Evolutionary conservation across 2,888 invertebrate genomes (phyloP), one percentile per base, ranked within the genome.

Genomic region (Tenthredo notha): DNA sequence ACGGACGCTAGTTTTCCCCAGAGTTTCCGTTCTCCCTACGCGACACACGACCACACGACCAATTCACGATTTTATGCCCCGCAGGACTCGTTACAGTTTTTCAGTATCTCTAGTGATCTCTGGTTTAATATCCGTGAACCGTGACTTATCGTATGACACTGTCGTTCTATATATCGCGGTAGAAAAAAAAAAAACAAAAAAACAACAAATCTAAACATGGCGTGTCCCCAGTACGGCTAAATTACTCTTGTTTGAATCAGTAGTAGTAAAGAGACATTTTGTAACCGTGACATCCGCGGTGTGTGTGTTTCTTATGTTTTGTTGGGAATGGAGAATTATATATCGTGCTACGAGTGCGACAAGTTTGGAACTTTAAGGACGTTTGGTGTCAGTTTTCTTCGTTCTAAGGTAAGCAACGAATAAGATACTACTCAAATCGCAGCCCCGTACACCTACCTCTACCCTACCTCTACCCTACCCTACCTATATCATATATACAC

Each of bases 11-110:
- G 67, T 80, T 80, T 61, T 47, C 61, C 50, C 50, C 54, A 50
- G 61, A 80, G 80, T 83, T 83, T 83, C 83, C 83, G 83, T 83
- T 83, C 70, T 67, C 83, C 40, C 67, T 61, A 33, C 67, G 83
- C 65, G 67, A 40, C 83, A 67, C 40, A 83, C 67, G 65, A 61
- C 21, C 80, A 25, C 33, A 80, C 80, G 40, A 61, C 37, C 47
- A 47, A 67, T 83, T 83, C 67, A 67, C 65, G 83, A 83, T 43
- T 61, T 83, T 67, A 83, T 77, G 77, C 77, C 77, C 77, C 83
- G 47, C 83, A 67, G 47, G 83, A 83, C 47, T 67, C 67, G 67
- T 70, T 40, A 67, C 47, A 70, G 83, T 83, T 83, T 83, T 67
- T 83, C 67, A 83, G 83, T 83, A 29, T 67, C 67, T 37, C 58